Evolutionary conservation across 2,888 invertebrate genomes (phyloP).

Genomic region (Alsophila aescularia): DNA sequence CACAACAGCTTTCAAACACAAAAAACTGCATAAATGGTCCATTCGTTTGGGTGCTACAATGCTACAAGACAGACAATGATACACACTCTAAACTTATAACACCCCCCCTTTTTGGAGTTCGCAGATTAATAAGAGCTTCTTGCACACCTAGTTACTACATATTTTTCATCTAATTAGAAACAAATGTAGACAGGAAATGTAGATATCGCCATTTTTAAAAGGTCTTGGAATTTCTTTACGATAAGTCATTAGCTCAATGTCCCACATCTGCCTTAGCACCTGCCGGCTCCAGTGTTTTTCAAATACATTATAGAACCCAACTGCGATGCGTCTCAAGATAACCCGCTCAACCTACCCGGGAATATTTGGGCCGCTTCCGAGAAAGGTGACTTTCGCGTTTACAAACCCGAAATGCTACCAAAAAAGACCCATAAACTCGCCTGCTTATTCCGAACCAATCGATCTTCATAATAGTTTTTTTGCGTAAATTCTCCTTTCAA

Average conservation of each 20-base stretch:
- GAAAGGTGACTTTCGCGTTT: constrained; percentile 33
- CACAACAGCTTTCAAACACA: too few relatives aligned
- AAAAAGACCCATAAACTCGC: constrained; percentile 13
- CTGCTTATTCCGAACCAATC: constrained; percentile 9
- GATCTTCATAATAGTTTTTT: constrained; percentile 25
- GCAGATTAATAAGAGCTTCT: background rate
- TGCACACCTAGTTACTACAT: background rate
- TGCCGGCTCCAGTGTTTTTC: constrained; percentile 15
- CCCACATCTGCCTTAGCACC: constrained; percentile 21
- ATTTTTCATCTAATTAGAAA: background rate
- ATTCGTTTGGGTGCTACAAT: too few relatives aligned
- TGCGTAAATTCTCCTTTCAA: constrained; percentile 34
- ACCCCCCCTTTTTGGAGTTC: too few relatives aligned
- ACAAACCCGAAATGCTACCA: constrained; percentile 31
- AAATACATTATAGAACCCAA: constrained; percentile 20
- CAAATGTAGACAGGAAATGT: background rate
- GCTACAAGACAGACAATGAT: too few relatives aligned
- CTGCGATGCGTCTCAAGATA: constrained; percentile 16
- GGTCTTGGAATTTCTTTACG: constrained; percentile 3
- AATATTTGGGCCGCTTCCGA: constrained; percentile 16
- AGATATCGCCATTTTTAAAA: constrained; percentile 1
- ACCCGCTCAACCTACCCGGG: constrained; percentile 13
- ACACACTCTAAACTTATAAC: too few relatives aligned
- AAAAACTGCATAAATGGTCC: too few relatives aligned
- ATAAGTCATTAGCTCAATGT: constrained; percentile 9